Evolutionary conservation across 1,140 invertebrate genomes (phyloP).

Genomic region (Lamellibrachia luymesi): DNA sequence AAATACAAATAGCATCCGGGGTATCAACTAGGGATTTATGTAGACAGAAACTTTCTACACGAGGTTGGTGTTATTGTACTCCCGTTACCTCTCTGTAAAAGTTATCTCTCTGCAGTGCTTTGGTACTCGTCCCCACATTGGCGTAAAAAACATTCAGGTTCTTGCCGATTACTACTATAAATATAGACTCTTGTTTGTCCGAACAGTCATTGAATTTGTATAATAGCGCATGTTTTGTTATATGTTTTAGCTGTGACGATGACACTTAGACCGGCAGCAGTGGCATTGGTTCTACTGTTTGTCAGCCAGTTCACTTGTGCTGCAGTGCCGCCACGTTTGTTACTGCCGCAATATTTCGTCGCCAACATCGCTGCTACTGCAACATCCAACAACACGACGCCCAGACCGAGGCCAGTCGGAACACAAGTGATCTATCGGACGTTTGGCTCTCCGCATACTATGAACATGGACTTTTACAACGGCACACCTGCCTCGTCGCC

Average conservation of each 20-base stretch:
- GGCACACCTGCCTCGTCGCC: background rate
- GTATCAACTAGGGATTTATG: no score
- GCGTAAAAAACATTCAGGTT: no score
- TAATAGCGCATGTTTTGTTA: background rate
- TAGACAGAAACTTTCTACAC: no score
- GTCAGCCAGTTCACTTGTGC: background rate
- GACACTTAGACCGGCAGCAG: background rate
- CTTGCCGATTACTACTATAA: background rate
- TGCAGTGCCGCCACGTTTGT: background rate
- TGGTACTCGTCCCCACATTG: no score
- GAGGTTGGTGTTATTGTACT: no score
- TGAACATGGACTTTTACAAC: conserved; percentile 5
- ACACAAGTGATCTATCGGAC: background rate
- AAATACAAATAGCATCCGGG: no score
- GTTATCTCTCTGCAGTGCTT: no score
- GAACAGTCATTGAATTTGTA: background rate
- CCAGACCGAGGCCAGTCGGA: background rate
- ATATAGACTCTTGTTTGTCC: background rate
- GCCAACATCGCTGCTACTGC: background rate
- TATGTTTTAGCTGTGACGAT: background rate
- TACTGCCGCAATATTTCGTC: background rate
- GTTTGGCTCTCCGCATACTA: background rate
- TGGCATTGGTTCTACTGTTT: background rate
- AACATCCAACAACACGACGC: background rate
- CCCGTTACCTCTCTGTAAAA: no score